Percentiles rank a stretch among this genome's conserved stretches.
These are phyloP conservation scores for Sciurus vulgaris DNA, from an alignment of 2,797 vertebrate genomes.

Conservation along the genomic window DNA sequence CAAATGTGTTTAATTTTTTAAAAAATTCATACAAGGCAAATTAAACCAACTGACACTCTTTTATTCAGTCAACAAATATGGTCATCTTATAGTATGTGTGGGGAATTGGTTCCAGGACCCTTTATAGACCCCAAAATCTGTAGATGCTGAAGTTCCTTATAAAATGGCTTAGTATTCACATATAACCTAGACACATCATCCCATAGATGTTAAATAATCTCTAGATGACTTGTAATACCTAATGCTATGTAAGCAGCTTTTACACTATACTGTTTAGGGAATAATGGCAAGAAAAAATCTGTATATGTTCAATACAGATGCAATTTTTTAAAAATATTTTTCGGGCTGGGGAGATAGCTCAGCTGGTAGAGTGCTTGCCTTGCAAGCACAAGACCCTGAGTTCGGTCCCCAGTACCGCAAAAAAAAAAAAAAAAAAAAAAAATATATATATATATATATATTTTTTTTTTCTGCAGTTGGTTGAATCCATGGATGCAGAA, in stretches of 20 bases:
- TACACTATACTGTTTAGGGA: not conserved
- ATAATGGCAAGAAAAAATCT: not conserved
- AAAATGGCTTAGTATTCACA: not conserved
- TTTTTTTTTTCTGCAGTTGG: not conserved
- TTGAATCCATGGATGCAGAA: not conserved
- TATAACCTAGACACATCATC: not conserved
- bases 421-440: too few relatives aligned
- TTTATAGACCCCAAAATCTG: not conserved
- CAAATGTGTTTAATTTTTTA: not conserved
- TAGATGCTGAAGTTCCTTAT: not conserved
- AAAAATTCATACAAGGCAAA: not conserved
- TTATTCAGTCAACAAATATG: slow-evolving; percentile 24
- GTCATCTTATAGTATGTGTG: not conserved
- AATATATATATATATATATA: too few relatives aligned
- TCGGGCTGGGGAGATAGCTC: too few relatives aligned
- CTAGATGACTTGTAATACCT: not conserved
- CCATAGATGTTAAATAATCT: not conserved
- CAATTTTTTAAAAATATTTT: not conserved
- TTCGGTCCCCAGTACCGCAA: too few relatives aligned
- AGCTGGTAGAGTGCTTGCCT: too few relatives aligned
- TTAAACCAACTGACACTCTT: not conserved
- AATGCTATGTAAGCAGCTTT: not conserved
- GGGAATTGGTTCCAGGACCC: not conserved
- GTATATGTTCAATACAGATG: not conserved
- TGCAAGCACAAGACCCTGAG: too few relatives aligned